A percentile compares a stretch with the other conserved stretches of the same genome.
phyloP scores from a whole-genome alignment of 2,888 invertebrate species.

The Ectemnius lituratus region DNA sequence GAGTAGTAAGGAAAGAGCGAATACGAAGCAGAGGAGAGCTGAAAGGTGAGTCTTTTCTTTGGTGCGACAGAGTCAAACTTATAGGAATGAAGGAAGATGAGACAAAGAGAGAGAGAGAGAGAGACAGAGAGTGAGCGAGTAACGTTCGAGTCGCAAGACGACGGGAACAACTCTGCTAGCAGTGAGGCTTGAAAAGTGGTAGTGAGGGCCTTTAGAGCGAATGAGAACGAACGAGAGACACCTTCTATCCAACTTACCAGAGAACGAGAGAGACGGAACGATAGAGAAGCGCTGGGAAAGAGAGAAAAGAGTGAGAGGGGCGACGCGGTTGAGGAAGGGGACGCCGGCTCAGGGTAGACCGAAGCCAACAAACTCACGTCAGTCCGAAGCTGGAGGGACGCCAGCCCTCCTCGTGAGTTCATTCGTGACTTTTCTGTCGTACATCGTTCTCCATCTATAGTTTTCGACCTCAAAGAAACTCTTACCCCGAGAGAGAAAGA shows the following conservation, averaged over 20 bases:
- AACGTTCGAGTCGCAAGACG: constrained; percentile 14
- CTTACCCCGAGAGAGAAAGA: too few relatives aligned
- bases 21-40: too few relatives aligned
- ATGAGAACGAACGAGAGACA: too few relatives aligned
- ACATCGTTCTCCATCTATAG: not conserved
- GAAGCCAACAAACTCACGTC: constrained; percentile 77
- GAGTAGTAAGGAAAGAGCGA: too few relatives aligned
- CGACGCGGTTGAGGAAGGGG: constrained; percentile 48
- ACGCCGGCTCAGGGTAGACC: constrained; percentile 67
- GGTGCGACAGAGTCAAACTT: too few relatives aligned
- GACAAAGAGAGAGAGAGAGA: too few relatives aligned
- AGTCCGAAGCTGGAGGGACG: constrained; percentile 72
- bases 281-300: constrained; percentile 7
- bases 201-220: too few relatives aligned
- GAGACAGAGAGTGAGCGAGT: too few relatives aligned
- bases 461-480: not conserved
- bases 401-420: constrained; percentile 63
- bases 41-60: constrained; percentile 16
- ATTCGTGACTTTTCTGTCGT: not conserved
- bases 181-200: too few relatives aligned
- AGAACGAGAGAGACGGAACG: constrained; percentile 1
- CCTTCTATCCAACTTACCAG: constrained; percentile 9
- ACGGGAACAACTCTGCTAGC: constrained; percentile 18
- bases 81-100: too few relatives aligned
- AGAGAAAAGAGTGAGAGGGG: not conserved